These are phyloP conservation scores for Patiria miniata DNA, from an alignment of 35 echinoderm and acorn worm genomes.

Conservation along the genomic window DNA sequence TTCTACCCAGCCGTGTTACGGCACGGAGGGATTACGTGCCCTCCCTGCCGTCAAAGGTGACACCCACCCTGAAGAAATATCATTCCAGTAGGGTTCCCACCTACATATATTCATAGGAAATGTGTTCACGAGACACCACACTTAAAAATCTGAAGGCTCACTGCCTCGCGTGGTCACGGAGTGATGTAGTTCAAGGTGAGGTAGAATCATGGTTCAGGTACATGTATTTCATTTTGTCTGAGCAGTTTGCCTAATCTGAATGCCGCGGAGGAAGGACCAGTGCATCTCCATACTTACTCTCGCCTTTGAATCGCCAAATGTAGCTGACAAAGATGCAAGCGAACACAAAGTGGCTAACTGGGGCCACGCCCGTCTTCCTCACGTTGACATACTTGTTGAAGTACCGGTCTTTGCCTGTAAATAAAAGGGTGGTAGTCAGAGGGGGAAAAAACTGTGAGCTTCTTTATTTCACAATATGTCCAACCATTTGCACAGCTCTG, in stretches of 20 bases:
- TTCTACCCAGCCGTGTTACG: no score
- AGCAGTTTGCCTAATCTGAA: no score
- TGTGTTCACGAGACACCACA: conserved; percentile 3
- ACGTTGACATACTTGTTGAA: conserved; percentile 75
- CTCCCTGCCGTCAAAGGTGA: not conserved
- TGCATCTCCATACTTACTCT: conserved; percentile 59
- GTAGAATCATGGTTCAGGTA: no score
- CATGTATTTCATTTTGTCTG: no score
- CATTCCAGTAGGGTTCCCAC: not conserved
- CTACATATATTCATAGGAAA: not conserved
- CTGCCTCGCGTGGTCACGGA: no score
- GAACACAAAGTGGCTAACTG: conserved; percentile 64
- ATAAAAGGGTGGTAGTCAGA: no score
- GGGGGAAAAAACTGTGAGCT: no score
- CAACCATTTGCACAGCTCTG: no score
- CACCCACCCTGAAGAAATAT: not conserved
- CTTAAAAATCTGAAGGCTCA: not conserved
- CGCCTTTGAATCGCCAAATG: conserved; percentile 64
- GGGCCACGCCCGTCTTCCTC: conserved; percentile 44
- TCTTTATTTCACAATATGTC: no score
- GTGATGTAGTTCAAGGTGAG: no score
- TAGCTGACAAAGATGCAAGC: conserved; percentile 58
- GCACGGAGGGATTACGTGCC: conserved; percentile 1
- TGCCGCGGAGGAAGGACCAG: no score
- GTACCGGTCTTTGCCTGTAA: conserved; percentile 64